These are phyloP conservation scores for Beroe forskalii DNA, from an alignment of 37 sponge, comb jelly and placozoan genomes.

Conservation along the genomic window DNA sequence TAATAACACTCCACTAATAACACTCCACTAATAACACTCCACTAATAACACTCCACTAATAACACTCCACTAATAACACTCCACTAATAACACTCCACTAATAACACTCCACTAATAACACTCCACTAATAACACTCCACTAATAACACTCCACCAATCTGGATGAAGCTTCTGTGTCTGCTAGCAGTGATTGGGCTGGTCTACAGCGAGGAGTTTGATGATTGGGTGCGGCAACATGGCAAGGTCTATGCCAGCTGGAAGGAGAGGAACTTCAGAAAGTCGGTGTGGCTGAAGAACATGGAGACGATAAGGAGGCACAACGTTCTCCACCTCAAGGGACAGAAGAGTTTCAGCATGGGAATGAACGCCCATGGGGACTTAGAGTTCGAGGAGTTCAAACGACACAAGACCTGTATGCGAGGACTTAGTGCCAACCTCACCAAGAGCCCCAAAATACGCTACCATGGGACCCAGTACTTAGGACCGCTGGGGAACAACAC, in stretches of 20 bases:
- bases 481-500: background rate
- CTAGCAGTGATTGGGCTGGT: too few species aligned
- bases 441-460: conserved; percentile 26
- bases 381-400: background rate
- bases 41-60: too few species aligned
- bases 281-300: conserved; percentile 2
- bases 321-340: background rate
- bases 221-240: background rate
- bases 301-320: background rate
- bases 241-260: conserved; percentile 15
- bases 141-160: too few species aligned
- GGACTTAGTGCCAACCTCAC: background rate
- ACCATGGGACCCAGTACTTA: background rate
- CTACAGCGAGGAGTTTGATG: conserved; percentile 25
- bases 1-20: too few species aligned
- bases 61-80: too few species aligned
- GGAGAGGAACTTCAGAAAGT: background rate
- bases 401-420: background rate
- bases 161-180: too few species aligned
- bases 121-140: too few species aligned
- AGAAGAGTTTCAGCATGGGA: background rate
- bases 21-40: too few species aligned
- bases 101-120: too few species aligned
- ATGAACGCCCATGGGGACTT: conserved; percentile 24
- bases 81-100: too few species aligned